Conservation (phyloP, 2,113 vertebrate species). For the Scopus umbretta region DNA sequence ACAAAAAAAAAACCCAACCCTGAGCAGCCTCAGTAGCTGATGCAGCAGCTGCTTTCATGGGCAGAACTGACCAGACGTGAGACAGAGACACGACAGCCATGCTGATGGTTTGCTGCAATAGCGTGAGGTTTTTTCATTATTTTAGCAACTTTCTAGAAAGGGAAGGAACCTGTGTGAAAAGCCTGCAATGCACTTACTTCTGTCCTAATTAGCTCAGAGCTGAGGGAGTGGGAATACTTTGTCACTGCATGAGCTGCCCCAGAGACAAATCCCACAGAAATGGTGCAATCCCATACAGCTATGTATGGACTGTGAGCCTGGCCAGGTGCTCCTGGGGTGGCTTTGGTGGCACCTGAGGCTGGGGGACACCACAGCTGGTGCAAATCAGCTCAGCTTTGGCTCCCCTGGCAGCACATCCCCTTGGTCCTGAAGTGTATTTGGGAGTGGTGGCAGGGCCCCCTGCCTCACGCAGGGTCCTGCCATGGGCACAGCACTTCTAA, state of each 20-base stretch:
- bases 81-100: background rate
- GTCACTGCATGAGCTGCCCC: background rate
- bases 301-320: background rate
- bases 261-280: background rate
- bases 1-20: background rate
- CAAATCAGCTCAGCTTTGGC: background rate
- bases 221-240: background rate
- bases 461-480: background rate
- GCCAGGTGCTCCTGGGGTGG: background rate
- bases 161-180: background rate
- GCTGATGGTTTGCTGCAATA: conserved; percentile 9
- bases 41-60: background rate
- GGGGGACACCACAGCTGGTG: fast-evolving
- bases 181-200: background rate
- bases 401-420: background rate
- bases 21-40: background rate
- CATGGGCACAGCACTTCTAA: background rate
- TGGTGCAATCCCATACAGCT: background rate
- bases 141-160: background rate
- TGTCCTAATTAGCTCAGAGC: background rate
- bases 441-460: background rate
- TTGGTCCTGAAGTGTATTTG: background rate
- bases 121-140: background rate
- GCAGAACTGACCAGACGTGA: background rate
- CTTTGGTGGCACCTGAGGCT: background rate